Conservation (phyloP, 2,888 invertebrate species). For the Colletes collaris region DNA sequence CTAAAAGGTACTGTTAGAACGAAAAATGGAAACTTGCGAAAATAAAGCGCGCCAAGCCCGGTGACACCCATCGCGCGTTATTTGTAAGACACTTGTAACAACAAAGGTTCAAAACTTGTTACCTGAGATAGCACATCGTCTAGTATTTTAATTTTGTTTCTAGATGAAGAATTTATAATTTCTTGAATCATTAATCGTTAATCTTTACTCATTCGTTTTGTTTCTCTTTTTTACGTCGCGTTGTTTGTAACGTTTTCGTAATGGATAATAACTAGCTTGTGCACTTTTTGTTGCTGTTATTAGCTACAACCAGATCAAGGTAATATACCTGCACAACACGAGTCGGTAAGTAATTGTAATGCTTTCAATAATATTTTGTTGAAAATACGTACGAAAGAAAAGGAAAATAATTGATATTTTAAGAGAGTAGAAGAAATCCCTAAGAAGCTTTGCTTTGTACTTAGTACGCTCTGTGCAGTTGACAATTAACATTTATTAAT, state of each 20-base stretch:
- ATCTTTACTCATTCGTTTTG: not conserved
- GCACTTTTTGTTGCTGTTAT: slow-evolving; percentile 73
- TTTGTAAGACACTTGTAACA: slow-evolving; percentile 1
- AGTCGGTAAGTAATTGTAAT: slow-evolving; percentile 72
- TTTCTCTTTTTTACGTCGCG: not conserved
- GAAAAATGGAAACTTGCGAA: not conserved
- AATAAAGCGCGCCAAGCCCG: not conserved
- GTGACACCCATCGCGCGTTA: not conserved
- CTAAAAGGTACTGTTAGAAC: slow-evolving; percentile 1
- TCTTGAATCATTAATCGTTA: not conserved
- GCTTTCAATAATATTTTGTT: slow-evolving; percentile 9
- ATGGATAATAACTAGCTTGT: slow-evolving; percentile 74
- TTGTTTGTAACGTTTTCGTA: slow-evolving; percentile 83
- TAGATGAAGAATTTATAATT: not conserved
- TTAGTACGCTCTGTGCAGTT: not conserved
- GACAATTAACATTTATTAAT: not conserved
- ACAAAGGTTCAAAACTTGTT: not conserved
- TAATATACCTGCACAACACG: slow-evolving; percentile 69
- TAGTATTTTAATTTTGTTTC: not conserved
- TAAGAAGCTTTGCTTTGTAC: not conserved
- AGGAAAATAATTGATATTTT: not conserved
- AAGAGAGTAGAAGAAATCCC: not conserved
- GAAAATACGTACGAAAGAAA: not conserved
- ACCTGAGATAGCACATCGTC: not conserved
- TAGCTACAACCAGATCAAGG: slow-evolving; percentile 75